These are phyloP conservation scores for Atopsyche davidsoni DNA, from an alignment of 1,140 invertebrate species.

Conservation along the genomic window DNA sequence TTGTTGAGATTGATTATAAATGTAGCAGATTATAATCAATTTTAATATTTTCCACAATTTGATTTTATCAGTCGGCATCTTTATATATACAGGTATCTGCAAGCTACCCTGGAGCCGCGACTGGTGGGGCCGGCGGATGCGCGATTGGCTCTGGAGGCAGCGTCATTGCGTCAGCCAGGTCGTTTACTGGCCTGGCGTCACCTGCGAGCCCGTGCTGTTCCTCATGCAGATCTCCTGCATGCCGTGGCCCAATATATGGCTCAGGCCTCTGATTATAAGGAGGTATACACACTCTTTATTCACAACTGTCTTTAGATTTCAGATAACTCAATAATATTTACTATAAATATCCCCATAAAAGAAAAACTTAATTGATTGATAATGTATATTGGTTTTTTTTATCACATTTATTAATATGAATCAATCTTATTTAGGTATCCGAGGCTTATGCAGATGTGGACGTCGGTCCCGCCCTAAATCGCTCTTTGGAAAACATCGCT, in stretches of 20 bases:
- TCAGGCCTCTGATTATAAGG: constrained; percentile 64
- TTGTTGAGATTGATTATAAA: too few species aligned
- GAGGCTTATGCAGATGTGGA: constrained; percentile 62
- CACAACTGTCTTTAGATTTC: neutral
- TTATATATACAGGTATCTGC: constrained; percentile 60
- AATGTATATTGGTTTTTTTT: neutral
- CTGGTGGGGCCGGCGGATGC: constrained; percentile 66
- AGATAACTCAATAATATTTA: neutral
- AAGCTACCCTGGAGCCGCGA: constrained; percentile 52
- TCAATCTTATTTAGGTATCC: constrained; percentile 49
- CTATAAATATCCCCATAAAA: neutral
- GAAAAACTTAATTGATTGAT: neutral
- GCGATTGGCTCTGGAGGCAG: constrained; percentile 58
- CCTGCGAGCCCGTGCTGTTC: constrained; percentile 61
- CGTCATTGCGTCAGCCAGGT: constrained; percentile 67
- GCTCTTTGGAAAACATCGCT: constrained; percentile 70
- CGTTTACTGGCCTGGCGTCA: constrained; percentile 70
- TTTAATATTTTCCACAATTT: too few species aligned
- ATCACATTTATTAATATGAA: constrained; percentile 1
- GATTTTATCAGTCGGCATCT: too few species aligned
- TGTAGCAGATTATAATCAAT: too few species aligned
- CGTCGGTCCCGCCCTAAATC: constrained; percentile 65
- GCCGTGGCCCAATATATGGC: constrained; percentile 64
- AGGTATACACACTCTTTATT: constrained; percentile 45
- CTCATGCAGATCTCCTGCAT: constrained; percentile 57